Percentiles rank a stretch among this genome's conserved stretches.
Conservation (phyloP, 2,113 vertebrate genomes). For the Lycocorax pyrrhopterus region DNA sequence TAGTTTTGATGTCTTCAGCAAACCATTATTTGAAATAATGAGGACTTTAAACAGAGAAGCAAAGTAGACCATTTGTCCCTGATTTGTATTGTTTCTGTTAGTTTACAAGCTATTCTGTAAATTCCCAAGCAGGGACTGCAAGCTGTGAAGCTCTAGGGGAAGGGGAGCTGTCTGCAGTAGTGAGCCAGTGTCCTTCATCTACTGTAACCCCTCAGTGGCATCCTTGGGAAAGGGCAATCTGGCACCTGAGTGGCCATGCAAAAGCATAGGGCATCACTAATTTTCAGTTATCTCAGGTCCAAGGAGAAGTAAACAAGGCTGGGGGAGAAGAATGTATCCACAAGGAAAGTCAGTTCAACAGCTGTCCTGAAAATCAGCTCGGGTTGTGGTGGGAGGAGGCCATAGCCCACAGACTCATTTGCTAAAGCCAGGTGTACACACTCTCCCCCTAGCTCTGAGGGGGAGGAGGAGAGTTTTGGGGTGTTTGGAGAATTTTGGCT, state of each 20-base stretch:
- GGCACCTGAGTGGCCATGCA: neutral
- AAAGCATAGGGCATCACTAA: neutral
- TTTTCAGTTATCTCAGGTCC: neutral
- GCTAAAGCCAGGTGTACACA: neutral
- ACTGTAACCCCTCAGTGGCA: neutral
- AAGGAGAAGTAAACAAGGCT: neutral
- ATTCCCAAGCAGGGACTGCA: neutral
- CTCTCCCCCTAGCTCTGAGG: neutral
- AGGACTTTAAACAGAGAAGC: neutral
- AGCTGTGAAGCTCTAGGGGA: neutral
- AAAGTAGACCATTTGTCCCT: neutral
- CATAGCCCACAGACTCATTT: neutral
- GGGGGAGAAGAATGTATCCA: too few relatives aligned
- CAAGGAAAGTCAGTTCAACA: neutral
- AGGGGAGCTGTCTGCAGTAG: neutral
- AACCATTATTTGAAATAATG: neutral
- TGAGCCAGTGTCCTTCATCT: neutral
- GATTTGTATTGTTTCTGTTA: neutral
- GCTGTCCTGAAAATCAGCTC: neutral
- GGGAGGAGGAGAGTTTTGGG: neutral
- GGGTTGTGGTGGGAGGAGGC: accelerated
- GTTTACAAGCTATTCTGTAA: neutral
- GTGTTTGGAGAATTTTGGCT: neutral
- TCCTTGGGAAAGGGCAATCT: neutral
- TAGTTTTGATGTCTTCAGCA: neutral